Base-by-base conservation (phyloP, 2,113 vertebrate genomes). In the Pomatostomus ruficeps region DNA sequence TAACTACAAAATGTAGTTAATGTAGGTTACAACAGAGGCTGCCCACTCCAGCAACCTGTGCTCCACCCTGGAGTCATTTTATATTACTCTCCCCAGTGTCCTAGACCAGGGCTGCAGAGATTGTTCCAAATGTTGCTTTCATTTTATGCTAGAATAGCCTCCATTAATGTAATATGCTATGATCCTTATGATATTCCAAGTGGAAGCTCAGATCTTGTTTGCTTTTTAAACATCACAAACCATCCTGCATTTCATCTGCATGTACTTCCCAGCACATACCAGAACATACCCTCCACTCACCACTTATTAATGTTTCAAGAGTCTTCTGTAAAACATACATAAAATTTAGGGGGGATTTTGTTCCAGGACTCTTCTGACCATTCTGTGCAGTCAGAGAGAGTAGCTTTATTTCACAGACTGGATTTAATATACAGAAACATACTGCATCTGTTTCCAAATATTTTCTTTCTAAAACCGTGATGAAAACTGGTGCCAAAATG, bases 381-480 rank as follows among this genome's bases (percentile, higher is more conserved):
- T 89, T 92, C 59, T 81, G 81, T 76, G 73, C 72, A 93, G 78
- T 72, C 49, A 95, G 70, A 90, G 48, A 82, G 59, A 91, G 33
- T 74, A 83, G 65, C 62, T 96, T 75, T 82, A 89, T 91, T 95
- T 89, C 83, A 96, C 58, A 91, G 74, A 43, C 76, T 93, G 87
- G 52, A 86, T 96, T 95, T 86, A 93, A 96, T 93, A 87, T 89
- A 58, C 36, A 90, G 74, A 81, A 96, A 91, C 57, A 94, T 58
- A 82, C 49, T 68, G 70, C 35, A 81, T 88, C 91, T 94, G 54
- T 94, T 97, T 94, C 79, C 88, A 96, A 93, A 93, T 90, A 95
- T 71, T 90, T 95, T 94, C 85, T 88, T 94, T 90, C 75, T 86
- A 85, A 80, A 93, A 66, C 59, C 4, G 1, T 86, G 83, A 72